Base-by-base conservation (phyloP, 2,113 vertebrate genomes). In the Ia io region DNA sequence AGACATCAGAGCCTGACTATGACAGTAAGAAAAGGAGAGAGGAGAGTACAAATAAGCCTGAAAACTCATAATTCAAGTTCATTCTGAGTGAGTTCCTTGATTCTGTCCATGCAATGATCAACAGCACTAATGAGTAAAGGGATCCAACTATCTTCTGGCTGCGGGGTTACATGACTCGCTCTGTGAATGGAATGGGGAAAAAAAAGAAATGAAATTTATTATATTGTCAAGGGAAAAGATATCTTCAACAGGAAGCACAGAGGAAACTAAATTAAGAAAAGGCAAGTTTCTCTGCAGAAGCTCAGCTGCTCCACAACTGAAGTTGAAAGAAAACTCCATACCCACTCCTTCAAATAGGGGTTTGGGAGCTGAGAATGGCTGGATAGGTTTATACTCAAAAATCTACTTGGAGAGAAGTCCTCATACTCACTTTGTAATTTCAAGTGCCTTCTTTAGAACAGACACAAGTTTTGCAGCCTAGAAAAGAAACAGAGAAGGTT, bases 101-200 rank as follows among this genome's bases (percentile, higher is more conserved):
- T 97, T 98, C 99, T 99, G 96, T 99, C 98, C 98, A 99, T 98
- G 97, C 99, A 99, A 97, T 99, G 99, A 83, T 99, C 98, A 30
- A 99, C 96, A 0, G 99, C 99, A 87, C 97, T 98, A 1, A 97
- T 93, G 89, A 99, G 98, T 97, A 99, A 99, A 97, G 98, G 98
- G 87, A 99, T 98, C 99, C 99, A 99, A 97, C 96, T 98, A 95
- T 99, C 98, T 94, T 99, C 99, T 0, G 98, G 97, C n/a, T 99
- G 98, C n/a, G 98, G 98, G 71, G 99, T 99, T 18, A 99, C 98
- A 13, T 99, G 99, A 97, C 98, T 99, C 71, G 98, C 98, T 98
- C 99, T 99, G 98, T 1, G 53, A 84, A 80, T 94, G 80, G 91
- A 96, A 82, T 35, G 53, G 86, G 86, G 23, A 8, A 12, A n/a